A percentile compares a stretch with the other conserved stretches of the same genome.
phyloP scores from a whole-genome alignment of 2,888 invertebrate species.

The Apomyelois bistriatella region DNA sequence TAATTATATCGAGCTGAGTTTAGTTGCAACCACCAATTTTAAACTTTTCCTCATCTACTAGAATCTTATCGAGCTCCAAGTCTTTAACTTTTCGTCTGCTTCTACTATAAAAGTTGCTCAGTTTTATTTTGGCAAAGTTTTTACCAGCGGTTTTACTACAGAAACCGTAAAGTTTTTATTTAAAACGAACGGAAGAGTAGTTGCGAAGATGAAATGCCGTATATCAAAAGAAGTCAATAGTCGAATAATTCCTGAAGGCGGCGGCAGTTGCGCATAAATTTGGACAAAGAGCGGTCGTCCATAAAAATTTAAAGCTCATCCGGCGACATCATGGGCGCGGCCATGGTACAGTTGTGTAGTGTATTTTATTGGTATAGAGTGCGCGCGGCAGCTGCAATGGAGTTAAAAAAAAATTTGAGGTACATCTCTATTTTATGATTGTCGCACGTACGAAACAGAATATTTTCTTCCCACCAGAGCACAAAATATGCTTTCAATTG shows the following conservation, averaged over 20 bases:
- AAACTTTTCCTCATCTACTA: background rate
- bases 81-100: background rate
- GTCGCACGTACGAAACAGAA: too few species aligned
- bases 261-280: slow-evolving; percentile 1
- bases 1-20: too few species aligned
- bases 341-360: background rate
- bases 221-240: background rate
- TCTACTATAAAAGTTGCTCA: background rate
- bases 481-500: too few species aligned
- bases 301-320: slow-evolving; percentile 5
- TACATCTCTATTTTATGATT: too few species aligned
- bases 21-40: too few species aligned
- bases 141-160: background rate
- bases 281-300: background rate
- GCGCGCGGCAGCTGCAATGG: background rate
- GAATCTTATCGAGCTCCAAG: background rate
- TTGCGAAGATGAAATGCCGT: background rate
- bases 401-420: too few species aligned
- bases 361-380: background rate
- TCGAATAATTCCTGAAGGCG: slow-evolving; percentile 1
- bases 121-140: background rate
- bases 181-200: background rate
- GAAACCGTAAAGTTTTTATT: background rate
- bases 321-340: background rate
- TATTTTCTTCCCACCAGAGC: too few species aligned